Evolutionary conservation across 1,140 invertebrate species (phyloP).

Genomic region (Eulimnadia texana): DNA sequence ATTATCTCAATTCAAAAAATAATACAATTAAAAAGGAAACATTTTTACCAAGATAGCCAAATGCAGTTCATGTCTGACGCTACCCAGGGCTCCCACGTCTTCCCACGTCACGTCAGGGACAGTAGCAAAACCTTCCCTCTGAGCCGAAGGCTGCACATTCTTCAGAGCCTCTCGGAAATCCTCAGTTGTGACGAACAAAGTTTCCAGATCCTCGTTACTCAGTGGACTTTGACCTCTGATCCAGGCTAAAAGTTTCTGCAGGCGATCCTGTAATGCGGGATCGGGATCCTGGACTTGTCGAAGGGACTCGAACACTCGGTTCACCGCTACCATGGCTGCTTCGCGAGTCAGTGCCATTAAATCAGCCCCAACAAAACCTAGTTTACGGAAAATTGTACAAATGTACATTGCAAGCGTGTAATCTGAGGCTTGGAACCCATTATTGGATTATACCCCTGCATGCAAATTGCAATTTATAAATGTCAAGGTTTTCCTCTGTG

Average conservation of each 20-base stretch:
- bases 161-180: conserved; percentile 69
- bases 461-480: too few relatives aligned
- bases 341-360: conserved; percentile 69
- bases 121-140: conserved; percentile 92
- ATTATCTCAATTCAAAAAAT: conserved; percentile 10
- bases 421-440: too few relatives aligned
- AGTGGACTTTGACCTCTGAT: conserved; percentile 39
- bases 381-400: conserved; percentile 52
- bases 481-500: too few relatives aligned
- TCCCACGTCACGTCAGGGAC: conserved; percentile 95
- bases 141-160: conserved; percentile 77
- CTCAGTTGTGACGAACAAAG: conserved; percentile 47
- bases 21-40: conserved; percentile 14
- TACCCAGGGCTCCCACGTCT: conserved; percentile 81
- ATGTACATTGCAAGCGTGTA: too few relatives aligned
- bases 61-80: conserved; percentile 78
- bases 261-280: neutral
- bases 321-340: conserved; percentile 71
- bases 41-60: conserved; percentile 62
- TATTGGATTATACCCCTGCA: too few relatives aligned
- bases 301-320: conserved; percentile 34
- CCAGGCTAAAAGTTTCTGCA: conserved; percentile 26
- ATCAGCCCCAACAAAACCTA: conserved; percentile 95
- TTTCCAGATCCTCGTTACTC: conserved; percentile 39
- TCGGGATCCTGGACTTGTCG: neutral